phyloP scores from a whole-genome alignment of 1,140 invertebrate species.

The Eumaeus atala region DNA sequence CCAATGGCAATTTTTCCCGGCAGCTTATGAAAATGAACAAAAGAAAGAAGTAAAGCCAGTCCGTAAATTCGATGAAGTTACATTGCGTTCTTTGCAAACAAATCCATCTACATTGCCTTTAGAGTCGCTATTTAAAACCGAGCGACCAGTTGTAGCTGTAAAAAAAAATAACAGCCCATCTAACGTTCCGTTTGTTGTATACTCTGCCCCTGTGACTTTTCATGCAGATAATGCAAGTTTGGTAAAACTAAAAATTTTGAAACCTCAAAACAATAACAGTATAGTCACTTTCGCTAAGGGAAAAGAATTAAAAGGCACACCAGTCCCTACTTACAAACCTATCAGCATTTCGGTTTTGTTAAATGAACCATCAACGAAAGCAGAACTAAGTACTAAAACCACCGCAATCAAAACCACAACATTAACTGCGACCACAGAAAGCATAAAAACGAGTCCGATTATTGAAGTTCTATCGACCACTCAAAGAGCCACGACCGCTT shows the following conservation, averaged over 20 bases:
- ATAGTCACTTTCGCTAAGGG: slow-evolving; percentile 57
- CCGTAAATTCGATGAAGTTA: slow-evolving; percentile 50
- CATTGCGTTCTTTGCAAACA: slow-evolving; percentile 46
- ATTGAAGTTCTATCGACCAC: slow-evolving; percentile 48
- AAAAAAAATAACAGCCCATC: slow-evolving; percentile 34
- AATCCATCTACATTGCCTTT: slow-evolving; percentile 78
- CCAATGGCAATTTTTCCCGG: slow-evolving; percentile 66
- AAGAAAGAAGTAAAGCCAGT: slow-evolving; percentile 35
- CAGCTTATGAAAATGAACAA: slow-evolving; percentile 63
- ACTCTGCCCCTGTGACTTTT: slow-evolving; percentile 47
- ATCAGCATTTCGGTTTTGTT: slow-evolving; percentile 46
- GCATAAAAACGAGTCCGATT: slow-evolving; percentile 39
- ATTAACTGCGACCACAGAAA: slow-evolving; percentile 25
- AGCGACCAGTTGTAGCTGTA: slow-evolving; percentile 42
- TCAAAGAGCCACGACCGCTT: slow-evolving; percentile 22
- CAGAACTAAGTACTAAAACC: slow-evolving; percentile 21
- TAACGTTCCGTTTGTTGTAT: slow-evolving; percentile 69
- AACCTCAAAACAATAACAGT: slow-evolving; percentile 44
- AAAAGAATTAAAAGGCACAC: slow-evolving; percentile 52
- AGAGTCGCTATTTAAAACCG: slow-evolving; percentile 77
- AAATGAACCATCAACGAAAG: slow-evolving; percentile 16
- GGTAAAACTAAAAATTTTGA: slow-evolving; percentile 48
- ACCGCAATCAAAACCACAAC: slow-evolving; percentile 18
- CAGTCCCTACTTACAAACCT: slow-evolving; percentile 38
- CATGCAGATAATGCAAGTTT: slow-evolving; percentile 50